These are phyloP conservation scores for Sinentomon sp. DNA, from an alignment of 2,888 invertebrate genomes.

Conservation along the genomic window DNA sequence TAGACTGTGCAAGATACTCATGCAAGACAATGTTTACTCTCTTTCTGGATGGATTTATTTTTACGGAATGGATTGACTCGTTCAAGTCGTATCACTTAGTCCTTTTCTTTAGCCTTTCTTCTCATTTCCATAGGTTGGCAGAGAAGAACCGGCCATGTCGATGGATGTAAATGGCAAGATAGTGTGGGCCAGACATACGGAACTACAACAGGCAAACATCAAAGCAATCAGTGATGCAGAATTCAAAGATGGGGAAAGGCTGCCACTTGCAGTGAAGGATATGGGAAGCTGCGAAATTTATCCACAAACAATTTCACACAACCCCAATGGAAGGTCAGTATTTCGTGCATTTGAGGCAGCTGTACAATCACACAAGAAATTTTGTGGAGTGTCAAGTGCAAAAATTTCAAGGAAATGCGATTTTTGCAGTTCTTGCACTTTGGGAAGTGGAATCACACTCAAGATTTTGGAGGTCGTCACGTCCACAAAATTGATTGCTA, in stretches of 20 bases:
- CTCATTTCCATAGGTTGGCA: slow-evolving; percentile 31
- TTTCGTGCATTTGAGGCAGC: too few species aligned
- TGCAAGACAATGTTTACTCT: too few species aligned
- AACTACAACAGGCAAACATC: slow-evolving; percentile 85
- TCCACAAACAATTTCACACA: slow-evolving; percentile 92
- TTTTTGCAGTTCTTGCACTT: too few species aligned
- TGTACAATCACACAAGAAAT: too few species aligned
- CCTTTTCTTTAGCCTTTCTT: neutral
- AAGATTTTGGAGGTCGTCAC: too few species aligned
- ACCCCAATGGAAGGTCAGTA: slow-evolving; percentile 65
- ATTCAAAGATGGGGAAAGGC: slow-evolving; percentile 63
- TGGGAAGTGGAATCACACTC: too few species aligned
- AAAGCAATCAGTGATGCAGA: slow-evolving; percentile 44
- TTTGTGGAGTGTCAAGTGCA: too few species aligned
- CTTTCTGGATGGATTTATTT: too few species aligned
- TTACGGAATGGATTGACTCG: too few species aligned
- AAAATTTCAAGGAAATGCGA: too few species aligned
- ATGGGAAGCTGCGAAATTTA: slow-evolving; percentile 99
- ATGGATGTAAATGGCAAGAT: slow-evolving; percentile 98
- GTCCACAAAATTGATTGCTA: too few species aligned
- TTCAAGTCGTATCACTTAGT: neutral
- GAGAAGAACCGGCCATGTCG: slow-evolving; percentile 95
- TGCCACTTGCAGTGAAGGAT: slow-evolving; percentile 85
- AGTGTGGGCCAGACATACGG: slow-evolving; percentile 94
- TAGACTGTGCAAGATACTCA: too few species aligned